Percentiles rank a stretch among this genome's conserved stretches.
Conservation (phyloP, 2,888 invertebrate species). For the Andrena haemorrhoa region DNA sequence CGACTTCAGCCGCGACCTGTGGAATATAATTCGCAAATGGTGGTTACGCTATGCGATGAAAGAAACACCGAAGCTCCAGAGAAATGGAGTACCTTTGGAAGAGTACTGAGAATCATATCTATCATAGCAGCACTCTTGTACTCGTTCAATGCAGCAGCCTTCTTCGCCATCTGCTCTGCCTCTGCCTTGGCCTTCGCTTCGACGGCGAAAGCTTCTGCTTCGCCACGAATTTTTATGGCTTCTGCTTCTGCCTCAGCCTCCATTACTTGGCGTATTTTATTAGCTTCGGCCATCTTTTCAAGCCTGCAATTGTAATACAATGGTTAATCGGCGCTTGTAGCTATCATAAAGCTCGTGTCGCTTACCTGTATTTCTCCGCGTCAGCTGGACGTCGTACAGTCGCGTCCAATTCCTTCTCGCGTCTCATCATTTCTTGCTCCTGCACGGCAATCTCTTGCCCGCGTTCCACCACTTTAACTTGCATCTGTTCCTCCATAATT, state of each 20-base stretch:
- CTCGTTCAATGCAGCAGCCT: slow-evolving; percentile 98
- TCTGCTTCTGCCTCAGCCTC: slow-evolving; percentile 98
- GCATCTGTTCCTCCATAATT: slow-evolving; percentile 99
- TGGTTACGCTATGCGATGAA: background rate
- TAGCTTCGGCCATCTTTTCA: slow-evolving; percentile 98
- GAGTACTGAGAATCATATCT: slow-evolving; percentile 97
- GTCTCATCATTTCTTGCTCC: slow-evolving; percentile 97
- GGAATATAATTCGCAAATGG: slow-evolving; percentile 2
- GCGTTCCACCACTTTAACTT: slow-evolving; percentile 96
- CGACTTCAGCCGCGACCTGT: slow-evolving; percentile 98
- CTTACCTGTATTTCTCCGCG: slow-evolving; percentile 92
- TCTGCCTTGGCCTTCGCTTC: slow-evolving; percentile 98
- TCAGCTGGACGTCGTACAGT: slow-evolving; percentile 97
- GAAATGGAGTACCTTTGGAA: slow-evolving; percentile 92
- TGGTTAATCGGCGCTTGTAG: slow-evolving; percentile 17
- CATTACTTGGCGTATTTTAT: slow-evolving; percentile 93
- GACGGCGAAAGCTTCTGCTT: slow-evolving; percentile 97
- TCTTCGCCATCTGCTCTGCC: slow-evolving; percentile 98
- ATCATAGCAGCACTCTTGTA: slow-evolving; percentile 98
- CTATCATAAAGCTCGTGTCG: background rate
- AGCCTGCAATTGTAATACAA: slow-evolving; percentile 85
- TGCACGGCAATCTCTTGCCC: slow-evolving; percentile 97
- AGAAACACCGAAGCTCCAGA: background rate
- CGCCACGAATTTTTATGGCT: slow-evolving; percentile 93
- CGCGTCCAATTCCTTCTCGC: slow-evolving; percentile 96